phyloP scores from a whole-genome alignment of 2,113 vertebrate species.

The Martes martes region DNA sequence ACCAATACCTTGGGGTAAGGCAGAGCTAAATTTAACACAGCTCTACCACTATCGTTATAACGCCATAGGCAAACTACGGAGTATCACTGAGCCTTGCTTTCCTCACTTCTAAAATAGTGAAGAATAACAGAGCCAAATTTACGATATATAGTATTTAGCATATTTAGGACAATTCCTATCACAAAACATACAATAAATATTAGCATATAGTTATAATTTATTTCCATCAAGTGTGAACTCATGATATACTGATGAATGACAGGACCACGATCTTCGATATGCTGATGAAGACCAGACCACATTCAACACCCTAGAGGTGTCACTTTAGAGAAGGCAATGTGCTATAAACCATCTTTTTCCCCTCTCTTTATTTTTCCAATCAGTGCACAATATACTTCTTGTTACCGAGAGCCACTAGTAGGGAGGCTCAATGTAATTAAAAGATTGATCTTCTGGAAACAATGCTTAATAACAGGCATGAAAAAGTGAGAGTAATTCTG shows the following conservation, averaged over 20 bases:
- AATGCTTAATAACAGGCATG: conserved; percentile 61
- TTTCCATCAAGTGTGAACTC: background rate
- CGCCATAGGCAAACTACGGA: background rate
- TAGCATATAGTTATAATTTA: background rate
- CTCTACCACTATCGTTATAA: background rate
- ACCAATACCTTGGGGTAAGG: background rate
- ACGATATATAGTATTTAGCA: background rate
- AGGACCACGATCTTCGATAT: background rate
- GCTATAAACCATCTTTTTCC: conserved; percentile 8
- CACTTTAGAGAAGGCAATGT: conserved; percentile 12
- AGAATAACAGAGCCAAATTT: background rate
- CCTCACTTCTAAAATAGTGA: background rate
- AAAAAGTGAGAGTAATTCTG: conserved; percentile 43
- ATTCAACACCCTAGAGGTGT: background rate
- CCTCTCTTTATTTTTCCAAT: conserved; percentile 41
- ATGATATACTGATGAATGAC: background rate
- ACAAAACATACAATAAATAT: background rate
- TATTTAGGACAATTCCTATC: background rate
- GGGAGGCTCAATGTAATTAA: conserved; percentile 60
- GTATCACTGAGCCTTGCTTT: background rate
- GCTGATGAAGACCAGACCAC: background rate
- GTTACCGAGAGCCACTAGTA: conserved; percentile 21
- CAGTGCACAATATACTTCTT: background rate
- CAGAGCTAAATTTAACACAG: background rate
- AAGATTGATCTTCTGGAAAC: conserved; percentile 76